These are phyloP conservation scores for Drosophila chauvacae DNA, from an alignment of 1,140 invertebrate genomes.

Conservation along the genomic window DNA sequence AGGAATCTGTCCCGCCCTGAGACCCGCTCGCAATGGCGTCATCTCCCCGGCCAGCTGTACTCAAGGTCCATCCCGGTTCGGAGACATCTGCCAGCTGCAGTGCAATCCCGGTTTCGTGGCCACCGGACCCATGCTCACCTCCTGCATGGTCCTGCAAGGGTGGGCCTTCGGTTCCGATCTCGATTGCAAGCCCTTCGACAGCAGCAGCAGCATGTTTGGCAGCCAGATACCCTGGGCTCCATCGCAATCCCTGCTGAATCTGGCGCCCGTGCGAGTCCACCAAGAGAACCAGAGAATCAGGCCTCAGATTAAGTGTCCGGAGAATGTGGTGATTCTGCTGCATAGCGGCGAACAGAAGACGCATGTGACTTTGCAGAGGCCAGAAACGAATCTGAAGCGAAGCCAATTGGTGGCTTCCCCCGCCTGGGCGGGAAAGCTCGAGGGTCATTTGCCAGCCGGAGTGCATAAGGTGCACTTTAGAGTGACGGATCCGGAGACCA, in stretches of 20 bases:
- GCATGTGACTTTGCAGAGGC: constrained; percentile 87
- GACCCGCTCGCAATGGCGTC: constrained; percentile 83
- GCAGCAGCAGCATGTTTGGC: constrained; percentile 7
- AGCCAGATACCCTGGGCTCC: constrained; percentile 16
- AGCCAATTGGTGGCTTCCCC: constrained; percentile 88
- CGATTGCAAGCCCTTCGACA: constrained; percentile 70
- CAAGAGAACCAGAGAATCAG: constrained; percentile 65
- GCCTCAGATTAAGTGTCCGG: constrained; percentile 88
- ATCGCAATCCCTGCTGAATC: neutral
- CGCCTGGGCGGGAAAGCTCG: constrained; percentile 88
- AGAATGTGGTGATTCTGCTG: constrained; percentile 86
- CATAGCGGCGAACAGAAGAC: constrained; percentile 85
- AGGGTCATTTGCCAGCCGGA: constrained; percentile 87
- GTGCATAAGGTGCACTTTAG: constrained; percentile 87
- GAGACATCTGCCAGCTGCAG: constrained; percentile 84
- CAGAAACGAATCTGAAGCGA: constrained; percentile 89
- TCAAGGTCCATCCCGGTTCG: constrained; percentile 79
- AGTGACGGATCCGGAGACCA: constrained; percentile 86
- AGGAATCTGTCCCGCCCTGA: constrained; percentile 80
- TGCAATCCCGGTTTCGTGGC: constrained; percentile 84
- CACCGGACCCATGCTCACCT: constrained; percentile 36
- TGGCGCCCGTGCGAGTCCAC: neutral
- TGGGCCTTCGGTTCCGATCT: constrained; percentile 67
- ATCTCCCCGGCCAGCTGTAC: constrained; percentile 85
- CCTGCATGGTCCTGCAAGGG: constrained; percentile 56